Evolutionary conservation across 2,113 vertebrate genomes (phyloP).

Genomic region (Dasyprocta punctata): DNA sequence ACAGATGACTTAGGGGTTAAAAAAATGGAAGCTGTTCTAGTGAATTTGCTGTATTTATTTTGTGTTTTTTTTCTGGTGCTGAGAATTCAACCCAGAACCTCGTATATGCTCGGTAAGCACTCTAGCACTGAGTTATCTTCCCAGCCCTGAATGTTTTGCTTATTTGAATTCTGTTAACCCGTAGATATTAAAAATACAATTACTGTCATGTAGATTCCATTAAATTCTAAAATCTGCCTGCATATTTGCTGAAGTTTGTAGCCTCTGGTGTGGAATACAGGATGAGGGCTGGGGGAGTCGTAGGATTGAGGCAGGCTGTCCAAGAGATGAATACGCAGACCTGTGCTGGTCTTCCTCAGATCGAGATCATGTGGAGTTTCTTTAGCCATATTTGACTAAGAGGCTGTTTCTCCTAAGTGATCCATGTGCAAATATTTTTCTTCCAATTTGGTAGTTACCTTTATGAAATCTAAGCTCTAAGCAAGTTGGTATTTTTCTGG

Average conservation of each 20-base stretch:
- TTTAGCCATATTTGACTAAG: neutral
- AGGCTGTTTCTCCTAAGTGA: neutral
- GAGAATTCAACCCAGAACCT: neutral
- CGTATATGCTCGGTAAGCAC: too few species aligned
- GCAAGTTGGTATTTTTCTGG: neutral
- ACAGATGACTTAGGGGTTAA: neutral
- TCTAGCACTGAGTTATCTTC: neutral
- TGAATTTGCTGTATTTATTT: neutral
- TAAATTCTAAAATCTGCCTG: neutral
- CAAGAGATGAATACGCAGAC: neutral
- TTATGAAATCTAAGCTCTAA: neutral
- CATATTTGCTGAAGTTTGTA: neutral
- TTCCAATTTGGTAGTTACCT: neutral
- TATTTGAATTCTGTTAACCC: slow-evolving; percentile 12
- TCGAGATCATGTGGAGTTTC: neutral
- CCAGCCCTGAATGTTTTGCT: neutral
- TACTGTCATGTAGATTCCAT: neutral
- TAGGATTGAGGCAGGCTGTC: neutral
- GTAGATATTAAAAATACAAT: neutral
- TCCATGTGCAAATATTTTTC: neutral
- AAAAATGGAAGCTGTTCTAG: neutral
- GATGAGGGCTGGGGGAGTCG: neutral
- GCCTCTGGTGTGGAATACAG: neutral
- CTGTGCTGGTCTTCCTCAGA: neutral
- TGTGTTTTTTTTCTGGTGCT: neutral